Percentiles rank a stretch among this genome's conserved stretches.
These are phyloP conservation scores for Hemitrygon akajei DNA, from an alignment of 2,797 vertebrate genomes.

Conservation along the genomic window DNA sequence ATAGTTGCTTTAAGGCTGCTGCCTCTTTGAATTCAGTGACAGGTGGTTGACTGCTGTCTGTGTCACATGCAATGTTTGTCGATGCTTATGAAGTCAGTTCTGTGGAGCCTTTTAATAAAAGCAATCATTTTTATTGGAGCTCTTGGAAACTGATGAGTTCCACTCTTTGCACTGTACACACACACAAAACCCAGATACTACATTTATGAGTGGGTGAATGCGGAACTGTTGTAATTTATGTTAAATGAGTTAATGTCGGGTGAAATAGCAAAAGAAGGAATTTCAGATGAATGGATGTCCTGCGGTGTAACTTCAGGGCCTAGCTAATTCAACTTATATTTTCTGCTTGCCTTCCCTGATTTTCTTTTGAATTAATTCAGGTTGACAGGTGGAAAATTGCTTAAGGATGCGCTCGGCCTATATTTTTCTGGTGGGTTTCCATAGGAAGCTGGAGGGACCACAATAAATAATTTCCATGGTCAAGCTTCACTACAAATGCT, in stretches of 20 bases:
- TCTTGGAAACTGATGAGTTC: no score
- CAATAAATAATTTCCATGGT: background rate
- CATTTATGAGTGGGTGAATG: background rate
- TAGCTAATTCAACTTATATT: background rate
- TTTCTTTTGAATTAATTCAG: background rate
- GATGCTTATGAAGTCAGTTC: no score
- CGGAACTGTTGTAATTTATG: background rate
- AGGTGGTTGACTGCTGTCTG: no score
- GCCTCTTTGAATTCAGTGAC: no score
- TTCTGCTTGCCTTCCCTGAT: background rate
- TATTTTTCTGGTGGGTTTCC: background rate
- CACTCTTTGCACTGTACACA: no score
- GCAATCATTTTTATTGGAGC: no score
- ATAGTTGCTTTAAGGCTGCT: no score
- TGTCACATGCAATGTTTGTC: no score
- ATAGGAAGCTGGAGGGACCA: background rate
- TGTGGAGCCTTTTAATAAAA: no score
- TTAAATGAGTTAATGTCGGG: background rate
- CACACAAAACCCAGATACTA: no score
- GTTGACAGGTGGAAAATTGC: conserved; percentile 16
- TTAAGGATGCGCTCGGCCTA: background rate
- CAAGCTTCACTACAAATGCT: background rate
- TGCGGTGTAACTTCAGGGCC: background rate
- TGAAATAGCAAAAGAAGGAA: background rate
- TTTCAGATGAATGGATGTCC: background rate